A percentile compares a stretch with the other conserved stretches of the same genome.
Evolutionary conservation across 2,797 vertebrate genomes (phyloP).

Genomic region (Pipistrellus nathusii): DNA sequence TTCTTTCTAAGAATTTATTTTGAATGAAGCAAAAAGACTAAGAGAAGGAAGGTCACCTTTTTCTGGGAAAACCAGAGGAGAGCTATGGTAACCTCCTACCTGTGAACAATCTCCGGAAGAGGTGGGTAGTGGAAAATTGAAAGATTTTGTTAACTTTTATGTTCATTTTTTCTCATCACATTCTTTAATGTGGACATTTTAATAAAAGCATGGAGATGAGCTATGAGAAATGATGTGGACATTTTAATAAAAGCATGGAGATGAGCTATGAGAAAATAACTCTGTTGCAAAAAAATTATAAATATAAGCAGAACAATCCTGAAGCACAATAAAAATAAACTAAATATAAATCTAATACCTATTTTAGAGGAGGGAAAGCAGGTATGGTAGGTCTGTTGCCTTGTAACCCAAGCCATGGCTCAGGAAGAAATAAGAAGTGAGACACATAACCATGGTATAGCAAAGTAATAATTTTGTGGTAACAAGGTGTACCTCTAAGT

Average conservation of each 20-base stretch:
- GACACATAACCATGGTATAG: not conserved
- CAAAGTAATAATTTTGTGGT: not conserved
- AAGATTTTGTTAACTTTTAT: constrained; percentile 10
- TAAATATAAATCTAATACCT: constrained; percentile 17
- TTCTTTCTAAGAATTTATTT: constrained; percentile 48
- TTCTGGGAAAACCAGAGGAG: not conserved
- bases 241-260: constrained; percentile 14
- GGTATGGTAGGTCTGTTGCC: not conserved
- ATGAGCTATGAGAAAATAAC: constrained; percentile 20
- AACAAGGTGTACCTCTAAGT: not conserved
- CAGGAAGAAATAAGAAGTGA: not conserved
- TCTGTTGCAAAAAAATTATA: constrained; percentile 17
- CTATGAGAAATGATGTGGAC: not conserved
- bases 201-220: not conserved
- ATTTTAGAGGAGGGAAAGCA: not conserved
- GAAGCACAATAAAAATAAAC: not conserved
- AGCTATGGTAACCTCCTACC: not conserved
- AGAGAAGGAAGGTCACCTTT: not conserved
- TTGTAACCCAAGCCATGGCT: not conserved
- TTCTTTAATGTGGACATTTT: constrained; percentile 28
- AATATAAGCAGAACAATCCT: constrained; percentile 13
- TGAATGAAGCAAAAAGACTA: not conserved
- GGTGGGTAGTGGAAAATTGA: not conserved
- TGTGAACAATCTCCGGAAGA: not conserved
- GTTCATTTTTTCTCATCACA: no score